These are phyloP conservation scores for Andrena fulva DNA, from an alignment of 2,888 invertebrate species.

Conservation along the genomic window DNA sequence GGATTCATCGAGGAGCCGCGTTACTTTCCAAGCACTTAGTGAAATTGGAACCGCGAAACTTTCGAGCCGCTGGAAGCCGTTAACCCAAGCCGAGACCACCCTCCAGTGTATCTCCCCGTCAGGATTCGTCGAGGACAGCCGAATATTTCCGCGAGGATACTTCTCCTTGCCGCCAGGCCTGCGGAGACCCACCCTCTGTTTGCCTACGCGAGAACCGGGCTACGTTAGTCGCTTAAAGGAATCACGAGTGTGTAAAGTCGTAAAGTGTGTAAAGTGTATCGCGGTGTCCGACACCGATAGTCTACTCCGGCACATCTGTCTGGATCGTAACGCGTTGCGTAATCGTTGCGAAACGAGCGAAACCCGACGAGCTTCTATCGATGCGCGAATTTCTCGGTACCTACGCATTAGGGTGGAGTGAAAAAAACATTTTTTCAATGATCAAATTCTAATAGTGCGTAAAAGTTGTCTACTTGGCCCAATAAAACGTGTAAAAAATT, in stretches of 20 bases:
- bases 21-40: constrained; percentile 63
- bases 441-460: no score
- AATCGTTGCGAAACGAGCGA: no score
- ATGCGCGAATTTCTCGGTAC: no score
- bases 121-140: constrained; percentile 2
- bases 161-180: not conserved
- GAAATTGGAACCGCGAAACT: constrained; percentile 64
- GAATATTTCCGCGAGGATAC: constrained; percentile 8
- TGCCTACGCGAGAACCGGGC: not conserved
- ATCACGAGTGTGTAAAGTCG: not conserved
- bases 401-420: no score
- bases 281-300: no score
- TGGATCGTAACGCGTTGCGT: no score
- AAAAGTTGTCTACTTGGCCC: no score
- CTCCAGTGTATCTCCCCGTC: not conserved
- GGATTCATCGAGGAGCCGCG: not conserved
- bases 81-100: constrained; percentile 36
- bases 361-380: no score
- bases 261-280: no score
- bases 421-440: no score
- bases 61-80: constrained; percentile 35
- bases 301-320: no score
- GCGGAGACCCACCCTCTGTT: not conserved
- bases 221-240: not conserved
- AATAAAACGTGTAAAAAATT: no score